Evolutionary conservation across 2,113 vertebrate species (phyloP).

Genomic region (Vulpes lagopus): DNA sequence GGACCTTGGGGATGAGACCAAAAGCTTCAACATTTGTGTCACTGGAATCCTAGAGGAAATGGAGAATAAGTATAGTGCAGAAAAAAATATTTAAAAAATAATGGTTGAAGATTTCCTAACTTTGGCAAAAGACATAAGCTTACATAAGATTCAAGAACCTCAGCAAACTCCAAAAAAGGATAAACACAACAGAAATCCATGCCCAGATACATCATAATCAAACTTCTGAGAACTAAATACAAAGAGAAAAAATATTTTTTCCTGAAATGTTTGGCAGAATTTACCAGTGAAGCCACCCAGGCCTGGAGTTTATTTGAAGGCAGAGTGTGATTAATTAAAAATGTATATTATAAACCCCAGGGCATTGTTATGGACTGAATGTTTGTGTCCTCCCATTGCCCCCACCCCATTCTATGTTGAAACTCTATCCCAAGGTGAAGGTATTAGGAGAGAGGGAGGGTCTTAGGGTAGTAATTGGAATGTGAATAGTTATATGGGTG

Average conservation of each 20-base stretch:
- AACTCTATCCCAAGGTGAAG: background rate
- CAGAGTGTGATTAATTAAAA: constrained; percentile 25
- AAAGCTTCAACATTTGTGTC: background rate
- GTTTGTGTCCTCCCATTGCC: background rate
- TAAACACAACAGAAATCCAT: constrained; percentile 24
- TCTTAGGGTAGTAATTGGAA: background rate
- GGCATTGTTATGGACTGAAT: background rate
- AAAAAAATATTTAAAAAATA: background rate
- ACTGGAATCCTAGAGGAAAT: background rate
- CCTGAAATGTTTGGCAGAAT: background rate
- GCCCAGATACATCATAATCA: background rate
- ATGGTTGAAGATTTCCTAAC: background rate
- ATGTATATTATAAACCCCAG: background rate
- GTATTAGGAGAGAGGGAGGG: background rate
- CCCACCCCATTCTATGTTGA: background rate
- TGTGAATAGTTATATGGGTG: background rate
- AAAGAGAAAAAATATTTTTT: background rate
- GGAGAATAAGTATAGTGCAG: background rate
- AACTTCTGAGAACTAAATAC: background rate
- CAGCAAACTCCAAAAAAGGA: background rate
- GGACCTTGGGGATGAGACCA: background rate
- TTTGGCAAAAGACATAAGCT: constrained; percentile 11
- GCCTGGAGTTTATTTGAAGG: background rate
- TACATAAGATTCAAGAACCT: background rate
- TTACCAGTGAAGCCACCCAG: background rate